Percentiles rank a stretch among this genome's conserved stretches.
phyloP scores from a whole-genome alignment of 2,797 vertebrate genomes.

The Stomatorhinus walkeri region DNA sequence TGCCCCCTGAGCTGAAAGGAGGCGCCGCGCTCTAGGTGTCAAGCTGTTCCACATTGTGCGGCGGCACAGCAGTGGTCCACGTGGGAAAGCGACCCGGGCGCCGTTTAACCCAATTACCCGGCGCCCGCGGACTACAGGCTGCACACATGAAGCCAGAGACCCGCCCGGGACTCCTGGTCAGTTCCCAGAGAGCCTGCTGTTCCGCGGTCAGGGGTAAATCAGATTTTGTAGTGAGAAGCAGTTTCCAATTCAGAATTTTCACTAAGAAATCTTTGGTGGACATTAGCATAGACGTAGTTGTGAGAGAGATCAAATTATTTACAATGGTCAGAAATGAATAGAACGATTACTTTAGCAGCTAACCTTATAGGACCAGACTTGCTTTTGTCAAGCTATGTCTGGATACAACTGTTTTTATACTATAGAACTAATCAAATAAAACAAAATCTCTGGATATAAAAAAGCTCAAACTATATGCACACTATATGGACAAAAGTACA shows the following conservation, averaged over 20 bases:
- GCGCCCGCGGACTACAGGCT: slow-evolving; percentile 55
- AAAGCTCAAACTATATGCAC: not conserved
- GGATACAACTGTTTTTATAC: not conserved
- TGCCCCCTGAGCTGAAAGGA: slow-evolving; percentile 41
- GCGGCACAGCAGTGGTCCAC: slow-evolving; percentile 64
- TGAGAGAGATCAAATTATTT: slow-evolving; percentile 35
- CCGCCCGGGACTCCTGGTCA: slow-evolving; percentile 46
- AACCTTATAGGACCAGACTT: not conserved
- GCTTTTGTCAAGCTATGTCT: not conserved
- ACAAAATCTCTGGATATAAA: not conserved
- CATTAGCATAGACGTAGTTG: slow-evolving; percentile 40
- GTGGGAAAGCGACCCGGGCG: slow-evolving; percentile 62
- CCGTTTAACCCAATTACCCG: slow-evolving; percentile 65
- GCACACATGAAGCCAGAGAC: slow-evolving; percentile 32
- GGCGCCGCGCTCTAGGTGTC: slow-evolving; percentile 46
- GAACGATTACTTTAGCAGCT: not conserved
- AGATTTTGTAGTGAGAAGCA: slow-evolving; percentile 38
- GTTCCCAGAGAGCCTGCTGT: slow-evolving; percentile 54
- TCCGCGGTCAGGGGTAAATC: slow-evolving; percentile 48
- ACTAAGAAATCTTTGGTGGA: slow-evolving; percentile 43
- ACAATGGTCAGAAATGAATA: not conserved
- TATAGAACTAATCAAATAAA: not conserved
- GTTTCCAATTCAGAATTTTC: slow-evolving; percentile 46
- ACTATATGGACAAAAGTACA: not conserved
- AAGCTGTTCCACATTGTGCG: slow-evolving; percentile 64